These are phyloP conservation scores for Scyliorhinus canicula DNA, from an alignment of 2,797 vertebrate genomes.

Conservation along the genomic window DNA sequence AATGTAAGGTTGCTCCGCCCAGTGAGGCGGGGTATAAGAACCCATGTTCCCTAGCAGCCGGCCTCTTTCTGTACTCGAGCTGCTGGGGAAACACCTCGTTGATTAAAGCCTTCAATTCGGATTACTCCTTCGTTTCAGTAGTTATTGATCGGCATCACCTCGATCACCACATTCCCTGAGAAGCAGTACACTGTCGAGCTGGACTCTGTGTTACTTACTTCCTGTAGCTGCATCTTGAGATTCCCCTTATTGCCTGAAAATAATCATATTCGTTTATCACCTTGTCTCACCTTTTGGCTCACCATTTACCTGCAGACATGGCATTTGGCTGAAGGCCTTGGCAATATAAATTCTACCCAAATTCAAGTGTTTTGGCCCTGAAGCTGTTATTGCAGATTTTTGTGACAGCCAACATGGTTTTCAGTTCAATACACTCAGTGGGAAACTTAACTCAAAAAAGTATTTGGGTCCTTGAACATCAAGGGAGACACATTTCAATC, in stretches of 20 bases:
- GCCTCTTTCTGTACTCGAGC: too few relatives aligned
- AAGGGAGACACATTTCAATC: not conserved
- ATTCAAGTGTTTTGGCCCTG: not conserved
- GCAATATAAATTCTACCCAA: not conserved
- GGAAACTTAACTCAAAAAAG: not conserved
- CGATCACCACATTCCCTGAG: too few relatives aligned
- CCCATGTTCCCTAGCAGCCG: too few relatives aligned
- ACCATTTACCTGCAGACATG: not conserved
- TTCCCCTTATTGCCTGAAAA: not conserved
- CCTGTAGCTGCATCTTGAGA: not conserved
- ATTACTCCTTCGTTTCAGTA: too few relatives aligned
- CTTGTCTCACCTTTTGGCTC: too few relatives aligned
- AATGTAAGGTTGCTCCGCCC: too few relatives aligned
- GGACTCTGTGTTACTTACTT: not conserved
- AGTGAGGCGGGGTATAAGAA: too few relatives aligned
- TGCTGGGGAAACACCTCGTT: too few relatives aligned
- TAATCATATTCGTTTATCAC: not conserved
- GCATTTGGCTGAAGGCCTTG: not conserved
- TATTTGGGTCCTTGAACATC: not conserved
- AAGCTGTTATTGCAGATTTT: not conserved
- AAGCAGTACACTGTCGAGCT: too few relatives aligned
- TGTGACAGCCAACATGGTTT: not conserved
- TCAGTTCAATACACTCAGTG: not conserved
- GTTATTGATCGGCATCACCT: too few relatives aligned
- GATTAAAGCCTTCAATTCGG: too few relatives aligned